These are phyloP conservation scores for Seriola dumerili DNA, from an alignment of 2,113 vertebrate species.

Conservation along the genomic window DNA sequence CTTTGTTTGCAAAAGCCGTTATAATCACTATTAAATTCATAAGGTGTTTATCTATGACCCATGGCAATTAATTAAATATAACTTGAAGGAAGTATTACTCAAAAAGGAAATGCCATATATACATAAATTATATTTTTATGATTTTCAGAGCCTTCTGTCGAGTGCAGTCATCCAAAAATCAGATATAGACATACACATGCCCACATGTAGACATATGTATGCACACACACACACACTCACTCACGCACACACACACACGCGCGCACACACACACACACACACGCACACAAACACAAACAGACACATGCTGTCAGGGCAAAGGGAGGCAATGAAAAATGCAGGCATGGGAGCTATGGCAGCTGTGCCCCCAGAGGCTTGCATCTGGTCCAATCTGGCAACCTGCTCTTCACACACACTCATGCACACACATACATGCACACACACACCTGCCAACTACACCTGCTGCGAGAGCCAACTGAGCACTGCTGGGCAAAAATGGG, in stretches of 20 bases:
- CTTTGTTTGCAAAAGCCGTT: constrained; percentile 16
- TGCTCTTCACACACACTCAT: constrained; percentile 57
- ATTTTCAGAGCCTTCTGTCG: constrained; percentile 24
- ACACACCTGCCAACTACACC: constrained; percentile 68
- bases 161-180: constrained; percentile 16
- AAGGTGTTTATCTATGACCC: neutral
- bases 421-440: constrained; percentile 19
- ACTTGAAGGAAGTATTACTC: neutral
- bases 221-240: neutral
- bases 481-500: constrained; percentile 41
- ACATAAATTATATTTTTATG: neutral
- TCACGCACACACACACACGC: constrained; percentile 44
- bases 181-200: constrained; percentile 12
- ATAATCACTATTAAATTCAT: constrained; percentile 10
- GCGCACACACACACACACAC: neutral
- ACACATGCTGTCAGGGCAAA: constrained; percentile 58
- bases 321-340: constrained; percentile 66
- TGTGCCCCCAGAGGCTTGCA: constrained; percentile 90
- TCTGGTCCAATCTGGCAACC: constrained; percentile 91
- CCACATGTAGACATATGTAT: neutral
- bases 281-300: constrained; percentile 32
- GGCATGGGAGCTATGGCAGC: constrained; percentile 85
- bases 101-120: neutral
- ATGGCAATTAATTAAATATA: neutral
- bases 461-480: constrained; percentile 83